Evolutionary conservation across 2,888 invertebrate genomes (phyloP), one percentile per base, ranked within the genome.

Genomic region (Callosobruchus maculatus): DNA sequence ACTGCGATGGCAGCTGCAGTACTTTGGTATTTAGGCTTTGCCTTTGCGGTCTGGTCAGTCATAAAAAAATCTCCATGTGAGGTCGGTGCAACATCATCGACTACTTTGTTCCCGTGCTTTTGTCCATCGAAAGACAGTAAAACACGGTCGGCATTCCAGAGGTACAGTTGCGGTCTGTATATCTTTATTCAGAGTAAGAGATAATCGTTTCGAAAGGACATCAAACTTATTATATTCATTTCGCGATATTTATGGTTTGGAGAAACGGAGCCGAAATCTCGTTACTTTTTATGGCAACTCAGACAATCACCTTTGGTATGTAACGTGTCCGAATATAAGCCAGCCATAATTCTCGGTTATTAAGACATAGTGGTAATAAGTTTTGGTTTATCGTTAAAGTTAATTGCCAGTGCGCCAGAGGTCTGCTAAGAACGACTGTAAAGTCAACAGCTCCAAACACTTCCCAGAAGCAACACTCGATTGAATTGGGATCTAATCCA

Each of bases 331-430:
- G 74, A 75, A 77, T 77, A 74, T 75, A 49, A 49, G 49, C 71
- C 75, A 68, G 68, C 74, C 75, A 79, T 78, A 79, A 79, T 78
- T 76, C 75, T 77, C 78, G 78, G 78, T 82, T 81, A 82, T 82
- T 81, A 80, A 82, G 81, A 81, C 81, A 78, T 80, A 80, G 79
- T 79, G 79, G 79, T 80, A 81, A 81, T 81, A 80, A 80, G 78
- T 77, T 78, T 76, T 78, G 77, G 78, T 85, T 84, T 85, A 84
- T 83, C 82, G 84, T 80, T 82, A 76, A 80, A 82, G 82, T 83
- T 85, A 84, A 84, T 84, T 84, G 83, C 83, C 79, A 82, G 18
- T 49, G 49, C 49, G 49, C 49, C 1, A 18, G 49, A 49, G 49
- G 49, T 49, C 49, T 49, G 9, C 49, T 49, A 49, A 49, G 49